These are phyloP conservation scores for Nylanderia fulva DNA, from an alignment of 1,140 invertebrate genomes.

Conservation along the genomic window DNA sequence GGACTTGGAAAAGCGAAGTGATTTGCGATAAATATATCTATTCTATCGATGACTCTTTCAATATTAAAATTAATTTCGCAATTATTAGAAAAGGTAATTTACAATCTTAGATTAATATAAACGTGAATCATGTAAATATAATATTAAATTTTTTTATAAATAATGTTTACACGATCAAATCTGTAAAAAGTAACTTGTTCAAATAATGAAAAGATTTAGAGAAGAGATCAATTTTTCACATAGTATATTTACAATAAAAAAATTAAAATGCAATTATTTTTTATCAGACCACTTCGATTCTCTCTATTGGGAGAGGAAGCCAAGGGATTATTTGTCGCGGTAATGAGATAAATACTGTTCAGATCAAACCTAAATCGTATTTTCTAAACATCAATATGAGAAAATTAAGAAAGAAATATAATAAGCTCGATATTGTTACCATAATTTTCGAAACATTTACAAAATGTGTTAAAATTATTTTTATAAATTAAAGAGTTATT, in stretches of 20 bases:
- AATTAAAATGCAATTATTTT: not conserved
- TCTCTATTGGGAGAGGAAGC: slow-evolving; percentile 34
- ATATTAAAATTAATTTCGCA: not conserved
- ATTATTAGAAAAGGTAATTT: not conserved
- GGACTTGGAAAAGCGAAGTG: slow-evolving; percentile 32
- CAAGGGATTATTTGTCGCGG: slow-evolving; percentile 7
- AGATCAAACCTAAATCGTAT: not conserved
- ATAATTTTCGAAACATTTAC: not conserved
- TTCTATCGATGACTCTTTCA: not conserved
- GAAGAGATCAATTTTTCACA: not conserved
- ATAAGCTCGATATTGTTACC: not conserved
- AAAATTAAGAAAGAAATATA: not conserved
- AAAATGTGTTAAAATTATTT: not conserved
- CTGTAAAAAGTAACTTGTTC: not conserved
- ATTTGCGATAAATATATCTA: not conserved
- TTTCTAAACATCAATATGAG: not conserved
- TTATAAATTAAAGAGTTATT: not conserved
- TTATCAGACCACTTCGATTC: slow-evolving; percentile 16
- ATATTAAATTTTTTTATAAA: not conserved
- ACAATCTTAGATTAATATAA: not conserved
- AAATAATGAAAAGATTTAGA: not conserved
- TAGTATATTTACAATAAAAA: not conserved
- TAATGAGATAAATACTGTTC: slow-evolving; percentile 9
- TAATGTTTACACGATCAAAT: not conserved
- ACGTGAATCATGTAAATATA: not conserved